Evolutionary conservation across 2,113 vertebrate genomes (phyloP).

Genomic region (Willisornis vidua): DNA sequence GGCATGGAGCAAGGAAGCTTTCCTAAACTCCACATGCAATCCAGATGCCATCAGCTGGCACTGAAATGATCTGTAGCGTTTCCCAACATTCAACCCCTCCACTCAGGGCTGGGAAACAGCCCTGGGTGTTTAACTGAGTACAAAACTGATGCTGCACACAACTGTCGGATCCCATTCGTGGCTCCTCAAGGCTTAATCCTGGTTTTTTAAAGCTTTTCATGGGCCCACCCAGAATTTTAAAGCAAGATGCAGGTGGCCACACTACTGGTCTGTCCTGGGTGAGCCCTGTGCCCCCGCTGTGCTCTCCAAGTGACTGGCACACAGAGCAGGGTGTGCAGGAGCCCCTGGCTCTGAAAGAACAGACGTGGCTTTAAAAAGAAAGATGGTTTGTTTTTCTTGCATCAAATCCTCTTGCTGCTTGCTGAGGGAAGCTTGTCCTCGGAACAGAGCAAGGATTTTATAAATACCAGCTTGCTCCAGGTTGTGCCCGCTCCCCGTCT

Average conservation of each 20-base stretch:
- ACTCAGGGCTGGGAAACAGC: neutral
- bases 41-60: neutral
- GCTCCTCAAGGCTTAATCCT: neutral
- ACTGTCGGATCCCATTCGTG: fast-evolving
- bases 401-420: neutral
- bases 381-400: neutral
- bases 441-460: neutral
- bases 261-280: fast-evolving
- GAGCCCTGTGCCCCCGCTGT: fast-evolving
- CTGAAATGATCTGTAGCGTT: neutral
- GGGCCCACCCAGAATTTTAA: neutral
- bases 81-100: neutral
- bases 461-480: neutral
- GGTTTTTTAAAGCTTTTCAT: neutral
- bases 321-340: fast-evolving
- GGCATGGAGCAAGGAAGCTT: neutral
- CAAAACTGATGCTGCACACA: neutral
- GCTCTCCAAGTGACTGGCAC: neutral
- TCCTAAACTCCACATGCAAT: neutral
- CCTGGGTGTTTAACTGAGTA: neutral
- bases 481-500: neutral
- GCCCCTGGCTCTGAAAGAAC: neutral
- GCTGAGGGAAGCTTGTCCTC: neutral
- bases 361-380: neutral
- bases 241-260: neutral